phyloP scores from a whole-genome alignment of 2,888 invertebrate species.

The Drosophila greeni region DNA sequence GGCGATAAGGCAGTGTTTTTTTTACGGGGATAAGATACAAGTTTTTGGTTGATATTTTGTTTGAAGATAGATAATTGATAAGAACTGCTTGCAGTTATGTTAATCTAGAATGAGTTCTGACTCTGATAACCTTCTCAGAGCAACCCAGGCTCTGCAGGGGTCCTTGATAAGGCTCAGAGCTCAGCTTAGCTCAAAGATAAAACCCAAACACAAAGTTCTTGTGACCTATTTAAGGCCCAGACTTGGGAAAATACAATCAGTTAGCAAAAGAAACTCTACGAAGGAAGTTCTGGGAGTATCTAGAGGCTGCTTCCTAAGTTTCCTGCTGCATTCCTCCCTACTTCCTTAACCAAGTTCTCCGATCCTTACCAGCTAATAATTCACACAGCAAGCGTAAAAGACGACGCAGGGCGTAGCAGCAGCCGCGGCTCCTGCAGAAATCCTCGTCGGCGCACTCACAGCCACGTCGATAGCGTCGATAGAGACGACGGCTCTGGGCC shows the following conservation, averaged over 20 bases:
- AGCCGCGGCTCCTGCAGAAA: conserved; percentile 37
- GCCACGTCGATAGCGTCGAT: conserved; percentile 63
- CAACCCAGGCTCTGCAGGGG: neutral
- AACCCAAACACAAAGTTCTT: neutral
- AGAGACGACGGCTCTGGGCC: conserved; percentile 63
- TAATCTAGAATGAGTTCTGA: neutral
- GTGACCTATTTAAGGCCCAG: neutral
- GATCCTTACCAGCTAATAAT: conserved; percentile 71
- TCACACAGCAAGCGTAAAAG: conserved; percentile 64
- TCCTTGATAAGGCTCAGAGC: neutral
- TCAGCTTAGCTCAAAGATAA: neutral
- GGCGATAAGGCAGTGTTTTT: neutral
- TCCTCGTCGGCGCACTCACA: conserved; percentile 71
- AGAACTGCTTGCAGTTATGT: neutral
- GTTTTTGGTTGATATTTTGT: neutral
- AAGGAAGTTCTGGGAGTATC: neutral
- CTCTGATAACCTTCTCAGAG: too few relatives aligned
- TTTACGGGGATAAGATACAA: neutral
- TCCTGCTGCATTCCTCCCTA: too few relatives aligned
- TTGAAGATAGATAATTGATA: neutral
- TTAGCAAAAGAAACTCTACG: neutral
- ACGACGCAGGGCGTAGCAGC: conserved; percentile 55
- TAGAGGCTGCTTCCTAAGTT: neutral
- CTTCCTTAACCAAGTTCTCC: neutral
- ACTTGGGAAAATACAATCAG: neutral